Percentiles rank a stretch among this genome's conserved stretches.
Evolutionary conservation across 2,797 vertebrate species (phyloP).

Genomic region (Otus scops): DNA sequence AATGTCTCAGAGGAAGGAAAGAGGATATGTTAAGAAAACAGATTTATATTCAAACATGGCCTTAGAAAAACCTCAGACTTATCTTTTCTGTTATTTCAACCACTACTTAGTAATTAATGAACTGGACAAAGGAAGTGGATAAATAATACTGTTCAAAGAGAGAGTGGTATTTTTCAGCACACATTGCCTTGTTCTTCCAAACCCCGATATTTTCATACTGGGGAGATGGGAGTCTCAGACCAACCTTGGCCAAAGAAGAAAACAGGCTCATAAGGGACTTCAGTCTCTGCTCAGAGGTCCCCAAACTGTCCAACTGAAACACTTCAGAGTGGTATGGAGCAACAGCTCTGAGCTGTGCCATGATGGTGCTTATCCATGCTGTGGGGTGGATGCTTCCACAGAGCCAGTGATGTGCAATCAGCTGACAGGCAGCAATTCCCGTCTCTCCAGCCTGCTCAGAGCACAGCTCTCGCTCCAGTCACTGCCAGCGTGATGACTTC

Average conservation of each 20-base stretch:
- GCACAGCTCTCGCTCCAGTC: not conserved
- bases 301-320: not conserved
- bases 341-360: not conserved
- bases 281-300: not conserved
- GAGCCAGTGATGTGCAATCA: not conserved
- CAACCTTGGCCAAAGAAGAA: not conserved
- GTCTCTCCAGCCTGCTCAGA: not conserved
- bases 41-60: conserved; percentile 7
- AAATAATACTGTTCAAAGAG: not conserved
- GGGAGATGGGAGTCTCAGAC: not conserved
- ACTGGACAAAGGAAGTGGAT: conserved; percentile 1
- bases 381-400: not conserved
- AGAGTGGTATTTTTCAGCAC: not conserved
- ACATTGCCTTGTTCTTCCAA: not conserved
- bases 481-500: not conserved
- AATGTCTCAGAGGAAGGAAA: conserved; percentile 49
- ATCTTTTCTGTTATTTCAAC: conserved; percentile 36
- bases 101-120: conserved; percentile 23
- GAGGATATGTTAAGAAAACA: conserved; percentile 38
- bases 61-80: not conserved
- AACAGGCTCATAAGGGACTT: not conserved
- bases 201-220: not conserved
- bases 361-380: not conserved
- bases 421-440: not conserved
- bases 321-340: not conserved